These are phyloP conservation scores for Cairina moschata DNA, from an alignment of 2,113 vertebrate genomes.

Conservation along the genomic window DNA sequence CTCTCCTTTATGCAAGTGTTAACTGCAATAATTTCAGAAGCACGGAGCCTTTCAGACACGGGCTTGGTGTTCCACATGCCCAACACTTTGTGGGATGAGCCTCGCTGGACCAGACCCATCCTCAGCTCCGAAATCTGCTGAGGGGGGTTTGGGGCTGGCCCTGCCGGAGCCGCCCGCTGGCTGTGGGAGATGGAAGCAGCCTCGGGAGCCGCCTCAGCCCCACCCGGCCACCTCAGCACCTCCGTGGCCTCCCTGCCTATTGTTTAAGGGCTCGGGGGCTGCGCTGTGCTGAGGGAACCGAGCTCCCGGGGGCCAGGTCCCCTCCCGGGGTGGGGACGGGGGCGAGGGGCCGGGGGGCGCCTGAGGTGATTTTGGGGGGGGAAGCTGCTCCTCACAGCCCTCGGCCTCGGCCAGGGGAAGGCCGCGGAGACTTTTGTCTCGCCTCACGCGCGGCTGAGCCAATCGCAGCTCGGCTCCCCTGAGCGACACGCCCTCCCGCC, in stretches of 20 bases:
- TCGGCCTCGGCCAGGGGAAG: fast-evolving
- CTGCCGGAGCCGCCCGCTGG: fast-evolving
- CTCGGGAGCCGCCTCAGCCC: fast-evolving
- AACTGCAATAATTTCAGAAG: background rate
- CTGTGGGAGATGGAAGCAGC: background rate
- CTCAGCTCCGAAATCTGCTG: background rate
- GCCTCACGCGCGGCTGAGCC: background rate
- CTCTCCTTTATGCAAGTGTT: background rate
- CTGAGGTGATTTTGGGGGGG: background rate
- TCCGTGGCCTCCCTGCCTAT: fast-evolving
- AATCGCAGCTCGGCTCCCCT: fast-evolving
- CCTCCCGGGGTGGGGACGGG: fast-evolving
- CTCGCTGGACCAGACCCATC: fast-evolving
- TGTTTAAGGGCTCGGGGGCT: fast-evolving
- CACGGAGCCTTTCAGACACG: background rate
- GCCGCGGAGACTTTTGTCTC: slow-evolving; percentile 5
- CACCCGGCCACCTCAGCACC: fast-evolving
- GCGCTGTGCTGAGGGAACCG: fast-evolving
- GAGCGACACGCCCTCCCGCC: background rate
- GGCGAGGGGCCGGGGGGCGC: fast-evolving
- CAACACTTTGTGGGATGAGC: fast-evolving
- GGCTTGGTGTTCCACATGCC: background rate
- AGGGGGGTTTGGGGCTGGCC: fast-evolving
- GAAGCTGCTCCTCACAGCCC: fast-evolving
- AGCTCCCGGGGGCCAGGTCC: fast-evolving